Evolutionary conservation across 2,113 vertebrate genomes (phyloP), one percentile per base, ranked within the genome.

Genomic region (Menura novaehollandiae): DNA sequence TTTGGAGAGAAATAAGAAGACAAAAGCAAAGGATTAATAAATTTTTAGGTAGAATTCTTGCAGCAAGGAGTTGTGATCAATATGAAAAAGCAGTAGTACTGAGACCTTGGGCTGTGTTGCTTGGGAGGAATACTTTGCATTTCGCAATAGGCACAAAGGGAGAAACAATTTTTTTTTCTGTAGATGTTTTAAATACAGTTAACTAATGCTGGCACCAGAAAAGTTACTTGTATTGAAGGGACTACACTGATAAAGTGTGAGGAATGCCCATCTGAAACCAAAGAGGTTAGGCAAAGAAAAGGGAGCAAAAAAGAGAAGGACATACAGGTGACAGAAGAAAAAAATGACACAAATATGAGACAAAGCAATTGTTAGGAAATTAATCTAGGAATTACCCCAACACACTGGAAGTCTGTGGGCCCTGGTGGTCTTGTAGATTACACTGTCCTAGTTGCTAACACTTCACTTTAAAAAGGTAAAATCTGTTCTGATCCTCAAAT

Each of bases 1-100:
- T 96, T 68, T 78, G 64, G 76, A 89, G 69, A 71, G 68, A 93
- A 93, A 75, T 60, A 81, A 72, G 68, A 74, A 51, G 43, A 95
- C 44, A 71, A 59, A 63, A 55, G 35, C 72, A 78, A 83, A 63
- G 52, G 72, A 94, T 93, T 90, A 83, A 90, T 88, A 80, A 46
- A 24, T 87, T 92, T 83, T 66, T 77, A 60, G 47, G 58, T 96
- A 85, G 49, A 87, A 89, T 78, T 87, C 69, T 37, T 91, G 68
- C 27, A 87, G 56, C 17, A 84, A 95, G 53, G 20, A 85, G 52
- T 46, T 59, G 41, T 79, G 78, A 89, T 46, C 17, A 35, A 39
- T 74, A 75, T 46, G 53, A 72, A 88, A 71, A 86, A 84, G 33
- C 1, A 1, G 32, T 53, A 53, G 41, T 39, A 63, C 53, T 2